These are phyloP conservation scores for Andrena dorsata DNA, from an alignment of 2,888 invertebrate species.

Conservation along the genomic window DNA sequence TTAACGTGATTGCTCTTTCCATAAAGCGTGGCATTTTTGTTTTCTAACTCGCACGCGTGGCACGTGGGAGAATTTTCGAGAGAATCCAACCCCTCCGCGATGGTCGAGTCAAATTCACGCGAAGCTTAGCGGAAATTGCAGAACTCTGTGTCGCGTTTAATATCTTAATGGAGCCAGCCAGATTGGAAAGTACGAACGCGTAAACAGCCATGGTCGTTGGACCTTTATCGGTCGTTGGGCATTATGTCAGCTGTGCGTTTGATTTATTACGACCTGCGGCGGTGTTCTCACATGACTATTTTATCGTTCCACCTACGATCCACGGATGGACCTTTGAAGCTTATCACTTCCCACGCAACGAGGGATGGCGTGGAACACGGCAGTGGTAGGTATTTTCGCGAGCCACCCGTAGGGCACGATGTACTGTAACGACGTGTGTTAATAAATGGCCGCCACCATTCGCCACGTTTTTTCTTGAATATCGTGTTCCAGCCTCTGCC, in stretches of 20 bases:
- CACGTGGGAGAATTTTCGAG: background rate
- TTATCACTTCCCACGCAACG: slow-evolving; percentile 1
- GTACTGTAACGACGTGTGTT: background rate
- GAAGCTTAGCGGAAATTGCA: too few species aligned
- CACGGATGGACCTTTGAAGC: slow-evolving; percentile 12
- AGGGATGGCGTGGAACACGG: background rate
- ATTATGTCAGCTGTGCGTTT: background rate
- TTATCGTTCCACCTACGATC: slow-evolving; percentile 38
- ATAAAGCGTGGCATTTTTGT: background rate
- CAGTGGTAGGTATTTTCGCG: background rate
- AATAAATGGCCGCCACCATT: background rate
- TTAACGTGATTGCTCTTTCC: background rate
- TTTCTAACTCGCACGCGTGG: background rate
- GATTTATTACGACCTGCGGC: background rate
- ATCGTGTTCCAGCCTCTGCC: background rate
- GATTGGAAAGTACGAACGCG: background rate
- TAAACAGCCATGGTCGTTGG: background rate
- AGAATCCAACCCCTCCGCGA: background rate
- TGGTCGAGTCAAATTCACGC: background rate
- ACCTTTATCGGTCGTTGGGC: slow-evolving; percentile 5
- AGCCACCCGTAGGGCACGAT: background rate
- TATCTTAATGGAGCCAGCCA: background rate
- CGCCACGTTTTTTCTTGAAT: background rate
- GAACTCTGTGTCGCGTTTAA: background rate
- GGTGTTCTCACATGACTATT: background rate